Conservation (phyloP, 2,113 vertebrate genomes). For the Myanophis thanlyinensis region DNA sequence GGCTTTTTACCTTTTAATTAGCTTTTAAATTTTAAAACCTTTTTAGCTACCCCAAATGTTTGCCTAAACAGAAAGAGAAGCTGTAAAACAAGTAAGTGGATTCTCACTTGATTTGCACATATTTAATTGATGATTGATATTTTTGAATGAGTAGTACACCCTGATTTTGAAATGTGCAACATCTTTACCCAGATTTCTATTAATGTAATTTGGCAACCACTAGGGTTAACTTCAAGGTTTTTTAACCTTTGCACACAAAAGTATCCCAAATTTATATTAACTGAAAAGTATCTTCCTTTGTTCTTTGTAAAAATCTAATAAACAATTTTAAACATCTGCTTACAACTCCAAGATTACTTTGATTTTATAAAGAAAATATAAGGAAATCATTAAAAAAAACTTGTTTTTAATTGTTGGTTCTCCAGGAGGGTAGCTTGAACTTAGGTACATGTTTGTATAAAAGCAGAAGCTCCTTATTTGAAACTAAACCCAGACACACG, state of each 20-base stretch:
- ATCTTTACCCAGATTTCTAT: not conserved
- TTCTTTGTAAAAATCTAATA: not conserved
- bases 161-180: not conserved
- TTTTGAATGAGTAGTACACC: not conserved
- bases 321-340: not conserved
- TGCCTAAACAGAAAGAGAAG: not conserved
- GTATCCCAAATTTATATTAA: not conserved
- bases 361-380: not conserved
- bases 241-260: not conserved
- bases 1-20: not conserved
- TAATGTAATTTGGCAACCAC: not conserved
- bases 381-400: not conserved
- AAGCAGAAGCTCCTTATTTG: not conserved
- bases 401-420: not conserved
- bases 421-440: not conserved
- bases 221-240: not conserved
- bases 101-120: not conserved
- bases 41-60: not conserved
- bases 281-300: not conserved
- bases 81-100: not conserved
- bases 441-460: not conserved
- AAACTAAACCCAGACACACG: not conserved
- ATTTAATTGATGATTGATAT: not conserved
- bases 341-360: not conserved
- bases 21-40: not conserved